Percentiles rank a stretch among this genome's conserved stretches.
These are phyloP conservation scores for Drosophila equinoxialis DNA, from an alignment of 1,140 invertebrate genomes.

Conservation along the genomic window DNA sequence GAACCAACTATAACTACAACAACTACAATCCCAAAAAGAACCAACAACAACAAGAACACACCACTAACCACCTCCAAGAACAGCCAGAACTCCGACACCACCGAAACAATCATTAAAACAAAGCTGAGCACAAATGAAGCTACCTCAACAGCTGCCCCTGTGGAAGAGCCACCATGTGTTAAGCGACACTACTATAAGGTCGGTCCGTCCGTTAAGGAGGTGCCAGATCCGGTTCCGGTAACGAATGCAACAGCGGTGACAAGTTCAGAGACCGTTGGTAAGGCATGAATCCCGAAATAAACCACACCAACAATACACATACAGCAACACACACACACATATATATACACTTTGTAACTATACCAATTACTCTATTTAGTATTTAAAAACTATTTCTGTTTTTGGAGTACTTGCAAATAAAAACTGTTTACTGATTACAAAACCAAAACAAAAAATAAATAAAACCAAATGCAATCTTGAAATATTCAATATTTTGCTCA, in stretches of 20 bases:
- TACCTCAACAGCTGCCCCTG: constrained; percentile 18
- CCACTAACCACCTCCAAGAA: constrained; percentile 33
- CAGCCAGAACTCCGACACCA: constrained; percentile 31
- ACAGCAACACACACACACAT: not conserved
- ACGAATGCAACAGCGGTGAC: constrained; percentile 37
- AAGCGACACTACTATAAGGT: constrained; percentile 69
- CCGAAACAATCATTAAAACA: constrained; percentile 38
- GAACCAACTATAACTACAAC: constrained; percentile 65
- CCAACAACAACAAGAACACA: constrained; percentile 16
- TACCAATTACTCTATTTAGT: constrained; percentile 9
- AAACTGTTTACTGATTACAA: constrained; percentile 12
- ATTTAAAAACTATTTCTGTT: constrained; percentile 16
- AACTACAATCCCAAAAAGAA: constrained; percentile 32
- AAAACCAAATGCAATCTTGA: constrained; percentile 14
- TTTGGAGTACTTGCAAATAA: constrained; percentile 26
- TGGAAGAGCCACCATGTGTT: constrained; percentile 61
- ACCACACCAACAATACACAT: not conserved
- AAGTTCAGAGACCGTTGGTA: constrained; percentile 52
- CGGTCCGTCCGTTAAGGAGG: constrained; percentile 62
- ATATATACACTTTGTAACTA: constrained; percentile 7
- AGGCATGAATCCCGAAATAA: constrained; percentile 31
- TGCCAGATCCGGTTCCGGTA: not conserved
- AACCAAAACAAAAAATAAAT: not conserved
- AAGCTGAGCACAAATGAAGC: constrained; percentile 67
- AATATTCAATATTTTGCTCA: constrained; percentile 22